phyloP scores from a whole-genome alignment of 2,888 invertebrate genomes.

The Dichetophora obliterata region DNA sequence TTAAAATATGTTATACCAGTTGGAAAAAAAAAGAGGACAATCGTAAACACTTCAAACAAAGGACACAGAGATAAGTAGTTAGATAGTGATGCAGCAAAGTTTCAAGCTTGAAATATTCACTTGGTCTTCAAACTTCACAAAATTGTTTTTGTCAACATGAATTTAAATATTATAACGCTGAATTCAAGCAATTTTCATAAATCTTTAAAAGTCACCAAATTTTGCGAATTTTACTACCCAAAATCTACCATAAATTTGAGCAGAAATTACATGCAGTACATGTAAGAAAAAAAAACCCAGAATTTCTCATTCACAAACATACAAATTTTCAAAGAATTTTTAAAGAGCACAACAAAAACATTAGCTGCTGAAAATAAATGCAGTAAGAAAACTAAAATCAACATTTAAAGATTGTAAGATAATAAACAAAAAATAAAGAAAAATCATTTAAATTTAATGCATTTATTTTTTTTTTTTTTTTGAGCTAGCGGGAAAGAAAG shows the following conservation, averaged over 20 bases:
- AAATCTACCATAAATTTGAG: not conserved
- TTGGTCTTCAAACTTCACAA: not conserved
- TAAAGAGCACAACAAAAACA: not conserved
- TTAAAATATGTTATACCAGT: too few species aligned
- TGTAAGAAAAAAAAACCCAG: not conserved
- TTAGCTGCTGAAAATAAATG: slow-evolving; percentile 13
- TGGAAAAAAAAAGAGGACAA: too few species aligned
- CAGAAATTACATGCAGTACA: too few species aligned
- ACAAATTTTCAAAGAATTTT: too few species aligned
- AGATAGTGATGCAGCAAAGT: too few species aligned
- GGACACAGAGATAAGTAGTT: too few species aligned
- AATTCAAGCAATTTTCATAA: not conserved
- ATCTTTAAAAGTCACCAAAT: not conserved
- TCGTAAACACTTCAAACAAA: too few species aligned
- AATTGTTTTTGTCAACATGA: too few species aligned
- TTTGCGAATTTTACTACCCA: not conserved
- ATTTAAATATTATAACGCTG: too few species aligned
- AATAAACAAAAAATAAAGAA: not conserved
- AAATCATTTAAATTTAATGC: slow-evolving; percentile 5
- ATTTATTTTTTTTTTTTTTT: not conserved
- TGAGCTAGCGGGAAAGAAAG: too few species aligned
- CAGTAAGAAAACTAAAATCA: not conserved
- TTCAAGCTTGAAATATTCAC: not conserved
- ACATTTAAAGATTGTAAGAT: not conserved
- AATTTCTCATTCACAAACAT: slow-evolving; percentile 17